Conservation (phyloP, 2,797 vertebrate genomes). For the Garrulus glandarius region DNA sequence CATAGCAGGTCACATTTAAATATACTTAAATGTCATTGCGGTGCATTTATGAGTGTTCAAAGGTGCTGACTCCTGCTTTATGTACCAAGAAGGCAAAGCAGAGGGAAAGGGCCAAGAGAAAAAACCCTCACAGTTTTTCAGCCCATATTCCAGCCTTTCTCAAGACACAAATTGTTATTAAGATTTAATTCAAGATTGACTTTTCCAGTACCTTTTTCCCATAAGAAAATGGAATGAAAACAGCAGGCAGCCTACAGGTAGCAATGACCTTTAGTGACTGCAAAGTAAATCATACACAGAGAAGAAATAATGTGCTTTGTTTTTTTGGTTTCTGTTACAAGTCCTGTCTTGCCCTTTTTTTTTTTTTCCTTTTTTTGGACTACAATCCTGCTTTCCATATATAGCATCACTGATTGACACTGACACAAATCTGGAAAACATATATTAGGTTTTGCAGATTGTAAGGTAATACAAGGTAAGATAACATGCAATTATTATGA, state of each 20-base stretch:
- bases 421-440: background rate
- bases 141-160: background rate
- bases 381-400: background rate
- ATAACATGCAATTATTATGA: background rate
- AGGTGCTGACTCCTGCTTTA: background rate
- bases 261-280: background rate
- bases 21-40: background rate
- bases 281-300: background rate
- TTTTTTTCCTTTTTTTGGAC: background rate
- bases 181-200: background rate
- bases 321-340: background rate
- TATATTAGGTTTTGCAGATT: background rate
- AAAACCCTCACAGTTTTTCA: background rate
- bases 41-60: background rate
- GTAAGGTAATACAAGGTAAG: background rate
- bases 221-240: background rate
- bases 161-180: background rate
- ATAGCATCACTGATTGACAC: background rate
- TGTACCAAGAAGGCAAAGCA: background rate
- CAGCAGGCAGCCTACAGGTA: background rate
- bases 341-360: background rate
- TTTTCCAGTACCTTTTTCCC: background rate
- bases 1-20: background rate
- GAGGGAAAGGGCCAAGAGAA: background rate
- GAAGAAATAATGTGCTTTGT: background rate